Base-by-base conservation (phyloP, 2,113 vertebrate species). In the mouse (Mus musculus) region DNA sequence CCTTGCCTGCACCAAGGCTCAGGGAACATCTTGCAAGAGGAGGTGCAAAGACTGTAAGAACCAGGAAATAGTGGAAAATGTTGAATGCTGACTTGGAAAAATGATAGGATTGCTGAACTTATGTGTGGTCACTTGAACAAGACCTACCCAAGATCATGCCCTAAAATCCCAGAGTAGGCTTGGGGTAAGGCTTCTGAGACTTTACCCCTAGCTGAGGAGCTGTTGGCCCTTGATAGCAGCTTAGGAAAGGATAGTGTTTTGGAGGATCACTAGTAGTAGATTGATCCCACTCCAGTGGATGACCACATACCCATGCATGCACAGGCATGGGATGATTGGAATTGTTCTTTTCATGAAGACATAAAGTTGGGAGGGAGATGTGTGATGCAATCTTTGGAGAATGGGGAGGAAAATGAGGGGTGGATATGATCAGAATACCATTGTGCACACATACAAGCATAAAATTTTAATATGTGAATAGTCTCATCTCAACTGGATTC, bases 341-440 rank as follows among this genome's bases (percentile, higher is more conserved):
- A 75, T 75, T 9, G 8, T n/a, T 52, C 52, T 39, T 81, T 22
- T 5, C 12, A 82, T 8, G 6, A 61, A 63, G 81, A 84, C 1
- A 82, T 7, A 42, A 84, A 63, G 24, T 63, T 63, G 81, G 11
- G 13, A 30, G n/a, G 36, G n/a, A 42, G 59, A 16, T 84, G n/a
- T 63, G 20, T n/a, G 54, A 11, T 6, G 80, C 0, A 1, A 22
- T n/a, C 52, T n/a, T 80, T 1, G 0, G 36, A 7, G 54, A 26
- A 13, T 59, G 36, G 59, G n/a, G n/a, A 42, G 11, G 13, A 24
- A 63, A 63, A 84, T 9, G 24, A 84, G 22, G 24, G 26, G 81
- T 84, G 59, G 59, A 30, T 28, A 30, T 17, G 13, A 63, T 63
- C 80, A 39, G 36, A 59, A 39, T 82, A 39, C 24, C 59, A 84